Evolutionary conservation across 2,888 invertebrate species (phyloP), one percentile per base, ranked within the genome.

Genomic region (Halictus ligatus): DNA sequence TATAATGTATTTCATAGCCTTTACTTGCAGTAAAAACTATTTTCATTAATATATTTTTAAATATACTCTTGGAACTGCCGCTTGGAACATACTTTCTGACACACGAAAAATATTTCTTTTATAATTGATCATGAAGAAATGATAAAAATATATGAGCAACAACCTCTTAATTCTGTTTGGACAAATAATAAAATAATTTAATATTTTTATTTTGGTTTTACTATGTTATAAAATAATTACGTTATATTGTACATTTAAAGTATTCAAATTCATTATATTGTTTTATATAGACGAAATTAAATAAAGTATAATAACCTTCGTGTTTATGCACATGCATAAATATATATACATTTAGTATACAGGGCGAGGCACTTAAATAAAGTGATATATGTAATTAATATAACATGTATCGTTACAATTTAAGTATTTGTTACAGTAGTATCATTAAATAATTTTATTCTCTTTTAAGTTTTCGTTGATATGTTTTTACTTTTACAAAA

Each of bases 141-240:
- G 74, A 78, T 75, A 40, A 35, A 15, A 69, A 72, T 54, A 72
- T 40, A 15, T 3, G 67, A 73, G 5, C 12, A 72, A 54, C 18
- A 67, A 71, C 4, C 73, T 46, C 40, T 58, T 7, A 13, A 43
- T n/a, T n/a, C 21, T 29, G 43, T 48, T 58, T 48, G 13, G 5
- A 43, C 12, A 7, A 67, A 67, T 64, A 29, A 40, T 35, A 72
- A 67, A 78, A 72, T 54, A 81, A 54, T 54, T 54, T 54, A 54
- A 69, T 73, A 40, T 75, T 84, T 12, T 35, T 40, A 15, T 88
- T 89, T 81, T 86, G 87, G 88, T 83, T 86, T 81, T 82, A 90
- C 90, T 93, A 92, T 93, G 89, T 92, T 93, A 93, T 91, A 92
- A 82, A 91, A 80, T 88, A 89, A 86, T 88, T 90, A 91, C 86